phyloP scores from a whole-genome alignment of 1,140 invertebrate genomes.

The Adoxophyes honmai region DNA sequence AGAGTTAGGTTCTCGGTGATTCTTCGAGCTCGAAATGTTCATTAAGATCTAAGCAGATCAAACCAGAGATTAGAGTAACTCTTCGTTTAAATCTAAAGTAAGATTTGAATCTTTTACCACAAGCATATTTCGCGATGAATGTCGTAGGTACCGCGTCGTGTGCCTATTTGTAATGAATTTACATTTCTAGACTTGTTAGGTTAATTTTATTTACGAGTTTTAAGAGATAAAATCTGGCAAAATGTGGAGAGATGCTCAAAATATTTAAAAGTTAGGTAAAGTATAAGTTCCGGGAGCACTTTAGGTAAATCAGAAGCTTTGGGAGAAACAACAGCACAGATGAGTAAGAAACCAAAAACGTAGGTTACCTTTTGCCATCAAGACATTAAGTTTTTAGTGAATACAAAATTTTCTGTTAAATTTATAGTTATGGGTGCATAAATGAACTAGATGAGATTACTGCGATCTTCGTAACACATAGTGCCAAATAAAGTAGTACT shows the following conservation, averaged over 20 bases:
- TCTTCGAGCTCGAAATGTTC: constrained; percentile 50
- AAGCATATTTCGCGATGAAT: constrained; percentile 76
- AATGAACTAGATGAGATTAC: constrained; percentile 39
- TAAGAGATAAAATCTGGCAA: constrained; percentile 67
- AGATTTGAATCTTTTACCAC: constrained; percentile 71
- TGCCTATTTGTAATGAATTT: constrained; percentile 69
- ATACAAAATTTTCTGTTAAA: constrained; percentile 48
- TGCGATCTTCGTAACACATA: constrained; percentile 47
- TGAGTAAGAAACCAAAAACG: constrained; percentile 66
- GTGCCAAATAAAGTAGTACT: constrained; percentile 71
- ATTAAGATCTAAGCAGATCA: constrained; percentile 51
- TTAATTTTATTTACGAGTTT: constrained; percentile 74
- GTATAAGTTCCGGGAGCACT: constrained; percentile 40
- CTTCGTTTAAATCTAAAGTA: constrained; percentile 69
- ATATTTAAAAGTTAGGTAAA: constrained; percentile 53
- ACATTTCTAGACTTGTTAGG: constrained; percentile 67
- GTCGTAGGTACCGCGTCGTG: constrained; percentile 58
- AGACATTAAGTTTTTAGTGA: constrained; percentile 60
- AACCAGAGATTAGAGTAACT: constrained; percentile 68
- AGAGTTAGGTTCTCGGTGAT: constrained; percentile 69
- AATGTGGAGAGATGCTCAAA: constrained; percentile 59
- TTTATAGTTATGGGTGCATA: constrained; percentile 38
- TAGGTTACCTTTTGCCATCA: constrained; percentile 75
- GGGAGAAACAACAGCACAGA: constrained; percentile 33
- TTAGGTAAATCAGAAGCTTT: constrained; percentile 33